These are phyloP conservation scores for Platichthys flesus DNA, from an alignment of 2,113 vertebrate species.

Conservation along the genomic window DNA sequence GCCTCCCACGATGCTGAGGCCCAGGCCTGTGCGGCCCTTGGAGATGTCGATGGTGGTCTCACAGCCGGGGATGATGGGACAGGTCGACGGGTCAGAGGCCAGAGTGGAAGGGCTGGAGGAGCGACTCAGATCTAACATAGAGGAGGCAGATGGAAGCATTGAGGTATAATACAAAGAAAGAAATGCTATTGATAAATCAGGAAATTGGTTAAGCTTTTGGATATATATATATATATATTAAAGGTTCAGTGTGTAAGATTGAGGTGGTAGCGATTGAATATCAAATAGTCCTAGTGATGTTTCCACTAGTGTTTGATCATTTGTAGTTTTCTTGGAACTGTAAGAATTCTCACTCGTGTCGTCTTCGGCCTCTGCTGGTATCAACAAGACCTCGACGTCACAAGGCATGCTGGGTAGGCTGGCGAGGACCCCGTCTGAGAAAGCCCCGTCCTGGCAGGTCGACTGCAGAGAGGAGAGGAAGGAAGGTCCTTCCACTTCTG, in stretches of 20 bases:
- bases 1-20: constrained; percentile 97
- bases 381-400: constrained; percentile 21
- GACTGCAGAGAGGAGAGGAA: constrained; percentile 33
- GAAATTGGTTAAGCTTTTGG: background rate
- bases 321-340: background rate
- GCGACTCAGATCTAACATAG: constrained; percentile 85
- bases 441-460: constrained; percentile 30
- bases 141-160: background rate
- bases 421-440: constrained; percentile 56
- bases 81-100: constrained; percentile 90
- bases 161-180: background rate
- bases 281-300: too few relatives aligned
- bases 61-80: constrained; percentile 96
- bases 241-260: too few relatives aligned
- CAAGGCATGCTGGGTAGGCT: constrained; percentile 62
- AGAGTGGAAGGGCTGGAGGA: constrained; percentile 90
- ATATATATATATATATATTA: background rate
- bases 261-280: too few relatives aligned
- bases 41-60: constrained; percentile 98
- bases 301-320: too few relatives aligned
- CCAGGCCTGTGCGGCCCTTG: constrained; percentile 94
- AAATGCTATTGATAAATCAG: background rate
- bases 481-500: constrained; percentile 79
- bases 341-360: constrained; percentile 81
- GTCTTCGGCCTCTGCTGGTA: constrained; percentile 80